Evolutionary conservation across 2,113 vertebrate genomes (phyloP).

Genomic region (Picathartes gymnocephalus): DNA sequence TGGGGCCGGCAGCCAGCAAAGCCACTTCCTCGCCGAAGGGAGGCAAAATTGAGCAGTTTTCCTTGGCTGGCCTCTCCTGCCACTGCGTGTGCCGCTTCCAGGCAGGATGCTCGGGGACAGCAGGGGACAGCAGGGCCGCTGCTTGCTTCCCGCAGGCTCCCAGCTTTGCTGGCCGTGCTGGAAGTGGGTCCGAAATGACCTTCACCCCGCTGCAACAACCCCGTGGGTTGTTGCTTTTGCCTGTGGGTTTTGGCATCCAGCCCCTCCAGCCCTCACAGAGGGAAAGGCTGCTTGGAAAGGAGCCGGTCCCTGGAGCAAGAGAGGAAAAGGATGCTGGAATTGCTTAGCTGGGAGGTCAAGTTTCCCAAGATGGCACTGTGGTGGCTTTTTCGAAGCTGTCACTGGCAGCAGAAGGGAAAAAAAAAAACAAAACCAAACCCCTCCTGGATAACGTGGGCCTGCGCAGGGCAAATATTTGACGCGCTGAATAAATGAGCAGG

Average conservation of each 20-base stretch:
- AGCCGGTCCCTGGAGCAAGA: rapidly evolving
- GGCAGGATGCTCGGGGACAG: background rate
- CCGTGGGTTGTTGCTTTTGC: background rate
- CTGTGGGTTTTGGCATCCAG: background rate
- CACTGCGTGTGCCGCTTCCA: background rate
- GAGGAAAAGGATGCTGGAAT: background rate
- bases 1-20: slow-evolving; percentile 11
- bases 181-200: background rate
- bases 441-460: background rate
- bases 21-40: background rate
- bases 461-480: slow-evolving; percentile 38
- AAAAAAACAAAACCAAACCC: background rate
- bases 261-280: background rate
- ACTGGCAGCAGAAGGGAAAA: background rate
- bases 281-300: background rate
- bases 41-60: slow-evolving; percentile 17
- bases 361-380: slow-evolving; percentile 53
- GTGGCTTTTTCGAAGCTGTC: background rate
- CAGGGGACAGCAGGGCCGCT: background rate
- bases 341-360: background rate
- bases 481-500: slow-evolving; percentile 38
- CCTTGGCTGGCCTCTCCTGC: background rate
- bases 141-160: background rate
- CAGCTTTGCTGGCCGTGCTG: background rate
- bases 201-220: background rate